Conservation (phyloP, 2,113 vertebrate species). For the Scartelaos histophorus region DNA sequence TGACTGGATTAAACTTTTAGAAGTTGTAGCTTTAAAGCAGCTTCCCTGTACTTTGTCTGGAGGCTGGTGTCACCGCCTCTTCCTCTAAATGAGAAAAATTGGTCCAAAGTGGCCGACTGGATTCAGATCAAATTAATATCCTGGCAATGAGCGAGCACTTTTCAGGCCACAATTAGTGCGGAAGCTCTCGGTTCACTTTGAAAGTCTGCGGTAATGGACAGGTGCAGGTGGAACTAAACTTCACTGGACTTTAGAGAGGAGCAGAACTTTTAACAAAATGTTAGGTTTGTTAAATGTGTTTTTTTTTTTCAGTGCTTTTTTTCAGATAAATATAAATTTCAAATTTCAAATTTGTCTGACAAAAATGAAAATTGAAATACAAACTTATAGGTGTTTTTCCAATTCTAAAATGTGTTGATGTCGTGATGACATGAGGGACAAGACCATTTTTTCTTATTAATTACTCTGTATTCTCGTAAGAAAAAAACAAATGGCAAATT, state of each 20-base stretch:
- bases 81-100: conserved; percentile 4
- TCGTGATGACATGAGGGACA: too few relatives aligned
- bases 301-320: background rate
- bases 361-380: background rate
- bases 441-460: too few relatives aligned
- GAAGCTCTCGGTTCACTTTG: conserved; percentile 7
- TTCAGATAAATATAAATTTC: background rate
- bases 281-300: background rate
- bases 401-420: too few relatives aligned
- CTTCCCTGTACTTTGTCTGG: background rate
- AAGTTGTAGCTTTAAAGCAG: background rate
- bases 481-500: too few relatives aligned
- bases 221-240: background rate
- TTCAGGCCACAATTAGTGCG: background rate
- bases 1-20: background rate
- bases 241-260: background rate
- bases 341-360: background rate
- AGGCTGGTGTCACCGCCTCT: conserved; percentile 1
- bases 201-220: conserved; percentile 5
- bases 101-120: conserved; percentile 6
- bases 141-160: conserved; percentile 12
- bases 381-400: too few relatives aligned
- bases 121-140: conserved; percentile 10
- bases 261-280: background rate
- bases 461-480: too few relatives aligned